A percentile compares a stretch with the other conserved stretches of the same genome.
These are phyloP conservation scores for Thamnaconus septentrionalis DNA, from an alignment of 2,113 vertebrate genomes.

Conservation along the genomic window DNA sequence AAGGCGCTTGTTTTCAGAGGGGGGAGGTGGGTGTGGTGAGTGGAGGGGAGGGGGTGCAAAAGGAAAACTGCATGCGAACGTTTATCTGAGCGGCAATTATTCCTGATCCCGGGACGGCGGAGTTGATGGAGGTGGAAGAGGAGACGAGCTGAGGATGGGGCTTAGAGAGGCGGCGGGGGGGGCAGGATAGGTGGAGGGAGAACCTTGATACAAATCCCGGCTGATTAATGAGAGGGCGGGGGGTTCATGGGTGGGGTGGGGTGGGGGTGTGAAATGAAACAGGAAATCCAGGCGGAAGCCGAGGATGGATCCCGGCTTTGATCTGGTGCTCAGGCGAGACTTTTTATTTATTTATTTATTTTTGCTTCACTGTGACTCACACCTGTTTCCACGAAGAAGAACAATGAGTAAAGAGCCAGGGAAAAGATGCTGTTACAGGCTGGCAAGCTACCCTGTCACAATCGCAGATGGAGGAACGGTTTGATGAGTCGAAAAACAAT, in stretches of 20 bases:
- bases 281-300: constrained; percentile 43
- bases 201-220: constrained; percentile 33
- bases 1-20: constrained; percentile 38
- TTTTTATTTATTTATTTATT: background rate
- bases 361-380: constrained; percentile 29
- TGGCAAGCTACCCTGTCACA: constrained; percentile 18
- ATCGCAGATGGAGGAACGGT: constrained; percentile 11
- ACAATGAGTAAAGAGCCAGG: constrained; percentile 27
- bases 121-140: constrained; percentile 11
- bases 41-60: too few species aligned
- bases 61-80: constrained; percentile 22
- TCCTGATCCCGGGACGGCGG: constrained; percentile 32
- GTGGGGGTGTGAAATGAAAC: background rate
- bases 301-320: constrained; percentile 42
- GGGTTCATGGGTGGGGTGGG: constrained; percentile 34
- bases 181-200: constrained; percentile 16
- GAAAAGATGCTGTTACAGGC: constrained; percentile 14
- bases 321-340: constrained; percentile 37
- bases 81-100: constrained; percentile 52
- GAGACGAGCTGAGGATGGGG: constrained; percentile 16
- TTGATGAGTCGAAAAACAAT: constrained; percentile 16
- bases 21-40: too few species aligned
- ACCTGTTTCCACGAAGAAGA: constrained; percentile 23
- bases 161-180: constrained; percentile 4
- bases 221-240: constrained; percentile 53